phyloP scores from a whole-genome alignment of 2,888 invertebrate genomes.

The Ectemnius cavifrons region DNA sequence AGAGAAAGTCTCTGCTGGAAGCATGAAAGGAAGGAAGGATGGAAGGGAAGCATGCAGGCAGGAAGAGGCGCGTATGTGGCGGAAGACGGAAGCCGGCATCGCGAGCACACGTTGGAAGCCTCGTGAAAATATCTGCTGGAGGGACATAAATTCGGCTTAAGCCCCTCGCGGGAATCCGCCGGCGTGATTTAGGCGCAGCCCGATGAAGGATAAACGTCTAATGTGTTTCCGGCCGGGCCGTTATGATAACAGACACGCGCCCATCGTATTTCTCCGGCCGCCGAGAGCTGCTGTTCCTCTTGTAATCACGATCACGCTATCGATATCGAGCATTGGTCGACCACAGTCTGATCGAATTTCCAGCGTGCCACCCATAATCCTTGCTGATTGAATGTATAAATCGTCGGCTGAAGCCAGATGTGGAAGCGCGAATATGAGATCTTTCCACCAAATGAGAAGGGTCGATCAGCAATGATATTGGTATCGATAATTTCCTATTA shows the following conservation, averaged over 20 bases:
- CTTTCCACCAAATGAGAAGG: too few species aligned
- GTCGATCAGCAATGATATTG: too few species aligned
- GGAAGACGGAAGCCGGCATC: slow-evolving; percentile 22
- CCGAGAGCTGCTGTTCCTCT: background rate
- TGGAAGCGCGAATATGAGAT: too few species aligned
- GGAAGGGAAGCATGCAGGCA: background rate
- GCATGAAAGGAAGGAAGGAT: too few species aligned
- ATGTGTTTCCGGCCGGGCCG: slow-evolving; percentile 29
- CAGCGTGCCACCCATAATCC: too few species aligned
- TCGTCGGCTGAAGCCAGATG: too few species aligned
- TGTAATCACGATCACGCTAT: slow-evolving; percentile 2
- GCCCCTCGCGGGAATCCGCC: slow-evolving; percentile 21
- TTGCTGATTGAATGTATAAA: too few species aligned
- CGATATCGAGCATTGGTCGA: too few species aligned
- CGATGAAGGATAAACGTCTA: slow-evolving; percentile 46
- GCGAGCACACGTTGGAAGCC: slow-evolving; percentile 20
- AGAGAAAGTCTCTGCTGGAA: too few species aligned
- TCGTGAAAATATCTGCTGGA: slow-evolving; percentile 50
- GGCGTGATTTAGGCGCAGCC: slow-evolving; percentile 48
- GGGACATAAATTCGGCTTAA: slow-evolving; percentile 58
- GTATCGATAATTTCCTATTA: too few species aligned
- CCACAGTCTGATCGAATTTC: too few species aligned
- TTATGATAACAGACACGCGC: slow-evolving; percentile 26
- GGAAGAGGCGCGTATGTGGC: slow-evolving; percentile 13
- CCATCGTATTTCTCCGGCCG: slow-evolving; percentile 9